Evolutionary conservation across 2,113 vertebrate species (phyloP).

Genomic region (human (Homo sapiens)): GRCh38 chr1:162373501-162374000

Average conservation of each 20-base stretch:
- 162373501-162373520: background rate
- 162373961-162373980: background rate
- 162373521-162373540: rapidly evolving
- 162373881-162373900: background rate
- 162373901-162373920: too few relatives aligned
- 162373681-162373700: too few relatives aligned
- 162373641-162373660: background rate
- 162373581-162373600: background rate
- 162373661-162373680: background rate
- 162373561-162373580: background rate
- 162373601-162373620: background rate
- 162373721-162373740: background rate
- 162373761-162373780: background rate
- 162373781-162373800: background rate
- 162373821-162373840: background rate
- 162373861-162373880: background rate
- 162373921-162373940: background rate
- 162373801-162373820: background rate
- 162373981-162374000: background rate
- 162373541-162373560: background rate
- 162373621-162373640: rapidly evolving
- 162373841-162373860: background rate
- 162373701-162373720: background rate
- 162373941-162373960: background rate
- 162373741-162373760: rapidly evolving